Percentiles rank a stretch among this genome's conserved stretches.
These are phyloP conservation scores for Notamacropus eugenii DNA, from an alignment of 2,797 vertebrate species.

Conservation along the genomic window DNA sequence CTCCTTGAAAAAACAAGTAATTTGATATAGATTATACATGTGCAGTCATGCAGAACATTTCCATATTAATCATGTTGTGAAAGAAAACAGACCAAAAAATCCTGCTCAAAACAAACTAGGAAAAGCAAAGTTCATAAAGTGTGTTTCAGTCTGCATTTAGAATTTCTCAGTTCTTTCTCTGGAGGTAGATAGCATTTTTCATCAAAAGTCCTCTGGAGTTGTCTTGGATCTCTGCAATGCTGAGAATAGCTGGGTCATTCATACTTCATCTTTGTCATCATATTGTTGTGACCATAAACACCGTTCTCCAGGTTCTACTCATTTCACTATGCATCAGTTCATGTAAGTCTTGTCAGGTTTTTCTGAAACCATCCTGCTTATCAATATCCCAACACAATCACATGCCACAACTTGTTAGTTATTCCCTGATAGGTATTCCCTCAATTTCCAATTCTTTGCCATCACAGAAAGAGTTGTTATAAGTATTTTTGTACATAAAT, in stretches of 20 bases:
- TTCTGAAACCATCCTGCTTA: too few species aligned
- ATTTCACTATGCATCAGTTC: neutral
- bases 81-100: neutral
- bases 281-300: neutral
- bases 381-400: neutral
- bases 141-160: neutral
- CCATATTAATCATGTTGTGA: neutral
- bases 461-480: neutral
- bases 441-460: neutral
- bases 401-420: neutral
- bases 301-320: neutral
- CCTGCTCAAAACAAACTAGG: neutral
- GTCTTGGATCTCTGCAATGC: neutral
- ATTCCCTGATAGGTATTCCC: neutral
- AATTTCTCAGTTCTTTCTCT: neutral
- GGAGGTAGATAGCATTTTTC: neutral
- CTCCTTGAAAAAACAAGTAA: too few species aligned
- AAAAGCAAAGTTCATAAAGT: neutral
- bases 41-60: neutral
- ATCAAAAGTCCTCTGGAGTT: neutral
- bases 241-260: neutral
- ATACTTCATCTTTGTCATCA: neutral
- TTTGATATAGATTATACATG: too few species aligned
- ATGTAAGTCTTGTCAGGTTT: neutral
- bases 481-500: neutral